phyloP scores from a whole-genome alignment of 1,140 invertebrate species.

The Halictus rubicundus region DNA sequence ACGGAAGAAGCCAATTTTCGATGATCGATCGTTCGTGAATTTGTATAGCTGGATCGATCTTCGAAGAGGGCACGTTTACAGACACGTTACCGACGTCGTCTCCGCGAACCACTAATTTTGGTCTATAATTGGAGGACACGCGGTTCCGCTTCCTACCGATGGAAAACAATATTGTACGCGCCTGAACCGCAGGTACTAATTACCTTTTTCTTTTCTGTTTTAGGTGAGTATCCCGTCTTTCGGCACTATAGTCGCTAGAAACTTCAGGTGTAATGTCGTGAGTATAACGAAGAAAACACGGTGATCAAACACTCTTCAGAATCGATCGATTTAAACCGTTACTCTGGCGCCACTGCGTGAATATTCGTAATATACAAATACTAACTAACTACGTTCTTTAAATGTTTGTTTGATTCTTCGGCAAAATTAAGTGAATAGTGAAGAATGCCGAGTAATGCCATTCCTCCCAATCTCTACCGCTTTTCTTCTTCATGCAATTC shows the following conservation, averaged over 20 bases:
- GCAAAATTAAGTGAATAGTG: too few relatives aligned
- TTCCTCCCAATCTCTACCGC: too few relatives aligned
- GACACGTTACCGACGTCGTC: neutral
- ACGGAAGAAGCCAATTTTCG: constrained; percentile 44
- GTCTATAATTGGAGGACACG: constrained; percentile 11
- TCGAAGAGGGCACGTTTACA: neutral
- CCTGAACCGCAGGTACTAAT: neutral
- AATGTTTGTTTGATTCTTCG: too few relatives aligned
- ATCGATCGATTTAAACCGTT: too few relatives aligned
- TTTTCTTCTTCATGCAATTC: too few relatives aligned
- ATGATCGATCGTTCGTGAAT: constrained; percentile 4
- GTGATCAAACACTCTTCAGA: too few relatives aligned
- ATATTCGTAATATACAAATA: too few relatives aligned
- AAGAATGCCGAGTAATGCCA: too few relatives aligned
- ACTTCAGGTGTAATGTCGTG: neutral
- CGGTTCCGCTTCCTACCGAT: neutral
- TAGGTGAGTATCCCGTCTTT: constrained; percentile 56
- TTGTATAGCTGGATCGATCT: neutral
- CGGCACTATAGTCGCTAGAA: neutral
- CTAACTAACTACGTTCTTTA: too few relatives aligned
- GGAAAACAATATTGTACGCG: neutral
- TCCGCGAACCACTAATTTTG: neutral
- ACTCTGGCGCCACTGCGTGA: too few relatives aligned
- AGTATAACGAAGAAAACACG: neutral
- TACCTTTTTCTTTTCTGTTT: constrained; percentile 42